Conservation (phyloP, 2,113 vertebrate species). For the Platichthys stellatus region DNA sequence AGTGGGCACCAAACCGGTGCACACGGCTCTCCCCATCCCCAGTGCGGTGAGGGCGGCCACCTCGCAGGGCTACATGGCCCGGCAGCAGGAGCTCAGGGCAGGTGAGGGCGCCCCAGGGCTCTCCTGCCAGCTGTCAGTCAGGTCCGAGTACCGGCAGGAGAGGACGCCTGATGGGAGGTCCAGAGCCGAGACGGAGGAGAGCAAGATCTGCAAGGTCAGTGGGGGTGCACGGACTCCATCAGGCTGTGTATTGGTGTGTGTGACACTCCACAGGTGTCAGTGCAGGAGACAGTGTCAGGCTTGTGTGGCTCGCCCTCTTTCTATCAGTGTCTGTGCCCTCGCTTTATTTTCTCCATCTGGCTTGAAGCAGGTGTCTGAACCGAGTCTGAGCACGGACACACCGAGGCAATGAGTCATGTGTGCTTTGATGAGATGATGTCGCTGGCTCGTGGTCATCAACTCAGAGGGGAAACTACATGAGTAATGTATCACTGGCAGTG, state of each 20-base stretch:
- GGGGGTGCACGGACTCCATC: background rate
- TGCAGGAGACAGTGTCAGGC: constrained; percentile 6
- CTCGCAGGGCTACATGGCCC: constrained; percentile 81
- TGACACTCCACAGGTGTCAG: constrained; percentile 56
- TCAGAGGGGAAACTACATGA: constrained; percentile 54
- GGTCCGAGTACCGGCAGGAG: constrained; percentile 86
- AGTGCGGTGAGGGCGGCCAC: constrained; percentile 80
- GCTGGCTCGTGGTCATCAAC: constrained; percentile 33
- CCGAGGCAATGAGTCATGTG: constrained; percentile 45
- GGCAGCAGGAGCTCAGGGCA: constrained; percentile 83
- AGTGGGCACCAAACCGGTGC: constrained; percentile 90
- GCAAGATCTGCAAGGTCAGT: constrained; percentile 92
- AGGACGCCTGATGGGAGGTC: constrained; percentile 78
- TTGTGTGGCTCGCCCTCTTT: background rate
- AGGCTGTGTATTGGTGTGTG: constrained; percentile 8
- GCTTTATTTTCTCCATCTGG: background rate
- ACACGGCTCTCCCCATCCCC: constrained; percentile 90
- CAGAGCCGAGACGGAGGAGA: constrained; percentile 88
- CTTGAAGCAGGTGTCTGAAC: constrained; percentile 60
- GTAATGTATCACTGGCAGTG: constrained; percentile 30
- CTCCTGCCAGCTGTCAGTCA: constrained; percentile 89
- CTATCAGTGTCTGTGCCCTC: background rate
- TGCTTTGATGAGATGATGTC: constrained; percentile 40
- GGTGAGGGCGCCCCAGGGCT: constrained; percentile 77
- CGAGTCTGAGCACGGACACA: background rate